These are phyloP conservation scores for Lithosia quadra DNA, from an alignment of 2,888 invertebrate species.

Conservation along the genomic window DNA sequence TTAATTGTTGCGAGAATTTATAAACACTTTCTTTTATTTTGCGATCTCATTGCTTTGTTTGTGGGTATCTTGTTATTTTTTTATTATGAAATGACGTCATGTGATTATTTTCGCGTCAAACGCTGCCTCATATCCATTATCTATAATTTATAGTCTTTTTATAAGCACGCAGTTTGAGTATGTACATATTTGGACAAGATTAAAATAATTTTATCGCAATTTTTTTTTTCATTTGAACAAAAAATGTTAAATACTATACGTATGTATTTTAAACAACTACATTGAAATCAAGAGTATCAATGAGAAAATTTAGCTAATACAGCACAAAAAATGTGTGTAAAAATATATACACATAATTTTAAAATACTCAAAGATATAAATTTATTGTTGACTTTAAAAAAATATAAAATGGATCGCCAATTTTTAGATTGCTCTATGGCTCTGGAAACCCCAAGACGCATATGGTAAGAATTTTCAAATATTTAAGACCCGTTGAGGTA, in stretches of 20 bases:
- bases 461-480: no score
- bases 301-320: background rate
- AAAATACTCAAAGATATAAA: background rate
- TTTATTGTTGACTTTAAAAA: background rate
- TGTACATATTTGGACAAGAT: background rate
- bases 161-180: background rate
- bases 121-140: slow-evolving; percentile 21
- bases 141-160: background rate
- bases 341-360: background rate
- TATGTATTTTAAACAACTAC: background rate
- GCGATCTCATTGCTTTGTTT: slow-evolving; percentile 52
- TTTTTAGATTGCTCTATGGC: no score
- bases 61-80: slow-evolving; percentile 37
- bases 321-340: background rate
- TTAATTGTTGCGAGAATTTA: slow-evolving; percentile 16
- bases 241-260: background rate
- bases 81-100: slow-evolving; percentile 22
- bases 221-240: background rate
- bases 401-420: background rate
- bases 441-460: no score
- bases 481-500: no score
- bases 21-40: slow-evolving; percentile 14
- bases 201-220: background rate
- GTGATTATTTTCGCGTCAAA: slow-evolving; percentile 32
- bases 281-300: background rate